Base-by-base conservation (phyloP, 2,113 vertebrate genomes). In the Mesitornis unicolor region DNA sequence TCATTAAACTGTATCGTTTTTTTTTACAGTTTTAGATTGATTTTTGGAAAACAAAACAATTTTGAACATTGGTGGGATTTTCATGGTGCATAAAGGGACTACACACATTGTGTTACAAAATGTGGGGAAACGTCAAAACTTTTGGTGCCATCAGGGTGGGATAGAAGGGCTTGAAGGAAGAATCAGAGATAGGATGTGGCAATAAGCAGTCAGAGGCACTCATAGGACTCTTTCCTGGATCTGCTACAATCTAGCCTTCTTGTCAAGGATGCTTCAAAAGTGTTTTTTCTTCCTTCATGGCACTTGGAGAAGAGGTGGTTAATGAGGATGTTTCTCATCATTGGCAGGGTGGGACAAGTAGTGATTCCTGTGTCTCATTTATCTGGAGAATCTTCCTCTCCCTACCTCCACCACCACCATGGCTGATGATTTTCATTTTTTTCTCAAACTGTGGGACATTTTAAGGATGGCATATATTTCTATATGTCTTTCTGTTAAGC, bases 361-460 rank as follows among this genome's bases (percentile, higher is more conserved):
- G 20, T 21, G 31, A 16, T 63, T 63, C 24, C 12, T 42, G 28
- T 6, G 11, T 16, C 11, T 84, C 17, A 20, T 40, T 31, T 63
- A 24, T 45, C 10, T 56, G 28, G 20, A 35, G 16, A 50, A 35
- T 43, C 50, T 63, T 51, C 10, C 24, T 50, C 48, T 75, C 6
- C 43, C 31, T 42, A 28, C 18, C 17, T 57, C 29, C 7, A 11
- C 20, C 10, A 19, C 10, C 3, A 54, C 16, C 0, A 0, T 26
- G 16, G 8, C 36, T 36, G 10, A 53, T 20, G 16, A 9, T 21
- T 43, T 29, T 31, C 5, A 4, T 13, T 33, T 54, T 47, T 82
- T 56, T 31, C 53, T 67, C 15, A 54, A 11, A 11, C 45, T 25
- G 26, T n/a, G 18, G 26, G 11, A 53, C 43, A 47, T 64, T 77